Evolutionary conservation across 2,888 invertebrate species (phyloP).

Genomic region (Clepsis dumicolana): DNA sequence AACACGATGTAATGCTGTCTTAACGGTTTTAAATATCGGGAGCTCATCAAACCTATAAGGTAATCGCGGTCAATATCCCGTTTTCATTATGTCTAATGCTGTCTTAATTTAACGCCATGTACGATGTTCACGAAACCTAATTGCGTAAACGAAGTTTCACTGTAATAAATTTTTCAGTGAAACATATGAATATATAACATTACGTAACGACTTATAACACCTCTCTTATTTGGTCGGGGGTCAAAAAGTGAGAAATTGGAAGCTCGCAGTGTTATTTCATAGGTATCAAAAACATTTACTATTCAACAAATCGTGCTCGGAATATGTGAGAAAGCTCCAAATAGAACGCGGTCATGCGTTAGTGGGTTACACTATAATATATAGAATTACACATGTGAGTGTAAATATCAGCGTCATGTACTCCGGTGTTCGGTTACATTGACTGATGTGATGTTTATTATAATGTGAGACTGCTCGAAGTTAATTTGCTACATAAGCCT

Average conservation of each 20-base stretch:
- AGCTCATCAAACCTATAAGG: no score
- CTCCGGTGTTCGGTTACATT: conserved; percentile 32
- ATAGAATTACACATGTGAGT: conserved; percentile 10
- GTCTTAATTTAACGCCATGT: no score
- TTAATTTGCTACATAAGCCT: background rate
- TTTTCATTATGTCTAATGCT: no score
- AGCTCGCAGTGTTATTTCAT: background rate
- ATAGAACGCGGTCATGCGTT: conserved; percentile 19
- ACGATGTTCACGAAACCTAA: no score
- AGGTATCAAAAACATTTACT: conserved; percentile 8
- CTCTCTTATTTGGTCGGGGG: no score
- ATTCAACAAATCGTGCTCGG: background rate
- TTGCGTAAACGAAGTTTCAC: background rate
- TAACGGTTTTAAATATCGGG: no score
- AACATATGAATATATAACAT: background rate
- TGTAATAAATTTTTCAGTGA: background rate
- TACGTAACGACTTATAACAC: no score
- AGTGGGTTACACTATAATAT: conserved; percentile 7
- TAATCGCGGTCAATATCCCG: no score
- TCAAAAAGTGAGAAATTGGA: background rate
- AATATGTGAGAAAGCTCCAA: conserved; percentile 5
- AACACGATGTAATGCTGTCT: no score
- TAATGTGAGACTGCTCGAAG: conserved; percentile 1
- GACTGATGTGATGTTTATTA: conserved; percentile 14
- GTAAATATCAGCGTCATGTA: conserved; percentile 11